A percentile compares a stretch with the other conserved stretches of the same genome.
These are phyloP conservation scores for Maniola jurtina DNA, from an alignment of 1,140 invertebrate species.

Conservation along the genomic window DNA sequence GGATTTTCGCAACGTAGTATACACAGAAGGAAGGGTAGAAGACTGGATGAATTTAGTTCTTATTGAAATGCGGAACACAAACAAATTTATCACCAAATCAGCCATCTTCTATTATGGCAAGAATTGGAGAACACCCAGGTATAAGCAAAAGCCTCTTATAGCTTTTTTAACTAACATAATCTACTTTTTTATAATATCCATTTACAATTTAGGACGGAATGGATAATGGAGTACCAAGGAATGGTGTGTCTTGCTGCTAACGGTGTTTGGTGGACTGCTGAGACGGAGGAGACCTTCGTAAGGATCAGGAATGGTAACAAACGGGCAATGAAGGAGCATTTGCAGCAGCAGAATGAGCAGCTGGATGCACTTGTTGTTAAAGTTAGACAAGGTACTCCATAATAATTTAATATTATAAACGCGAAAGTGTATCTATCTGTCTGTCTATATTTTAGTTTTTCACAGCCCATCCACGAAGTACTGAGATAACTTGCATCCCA, in stretches of 20 bases:
- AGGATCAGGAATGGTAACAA: conserved; percentile 88
- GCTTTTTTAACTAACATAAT: too few relatives aligned
- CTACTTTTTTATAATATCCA: not conserved
- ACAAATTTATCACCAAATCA: conserved; percentile 92
- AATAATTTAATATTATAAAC: too few relatives aligned
- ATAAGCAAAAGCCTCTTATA: not conserved
- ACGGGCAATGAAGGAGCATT: conserved; percentile 93
- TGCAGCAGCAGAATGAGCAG: conserved; percentile 88
- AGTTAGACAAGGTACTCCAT: conserved; percentile 82
- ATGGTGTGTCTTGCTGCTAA: conserved; percentile 92
- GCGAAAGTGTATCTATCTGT: too few relatives aligned
- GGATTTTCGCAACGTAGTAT: conserved; percentile 84
- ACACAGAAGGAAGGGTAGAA: conserved; percentile 87
- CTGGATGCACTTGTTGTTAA: conserved; percentile 90
- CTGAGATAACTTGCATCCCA: too few relatives aligned
- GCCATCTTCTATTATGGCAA: conserved; percentile 92
- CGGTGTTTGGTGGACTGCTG: conserved; percentile 96
- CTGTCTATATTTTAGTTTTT: too few relatives aligned
- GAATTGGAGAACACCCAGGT: conserved; percentile 80
- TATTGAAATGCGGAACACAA: conserved; percentile 90
- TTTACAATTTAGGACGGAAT: conserved; percentile 82
- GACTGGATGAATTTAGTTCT: conserved; percentile 94
- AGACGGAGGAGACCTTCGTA: conserved; percentile 92
- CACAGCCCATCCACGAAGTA: too few relatives aligned
- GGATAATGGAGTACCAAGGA: conserved; percentile 93